Evolutionary conservation across 1,140 invertebrate species (phyloP), one percentile per base, ranked within the genome.

Genomic region (Rhizoglyphus robini): DNA sequence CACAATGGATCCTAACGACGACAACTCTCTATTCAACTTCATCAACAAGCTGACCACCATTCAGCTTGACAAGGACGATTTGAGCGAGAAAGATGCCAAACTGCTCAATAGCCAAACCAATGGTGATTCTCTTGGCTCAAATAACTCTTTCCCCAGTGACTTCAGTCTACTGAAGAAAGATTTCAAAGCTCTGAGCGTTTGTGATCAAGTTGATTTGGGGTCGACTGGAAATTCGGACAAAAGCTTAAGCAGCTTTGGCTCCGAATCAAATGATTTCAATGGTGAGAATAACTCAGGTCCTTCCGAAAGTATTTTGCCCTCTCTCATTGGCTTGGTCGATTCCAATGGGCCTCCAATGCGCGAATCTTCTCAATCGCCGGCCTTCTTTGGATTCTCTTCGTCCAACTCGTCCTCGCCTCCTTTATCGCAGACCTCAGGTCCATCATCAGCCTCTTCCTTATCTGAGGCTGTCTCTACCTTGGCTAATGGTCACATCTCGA

Each of bases 391-490:
- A 29, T 60, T 60, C 27, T 60, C 58, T 13, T 38, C 58, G 29
- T 60, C 58, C 20, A 60, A 60, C 27, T 60, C 58, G 23, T 60
- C 58, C n/a, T 60, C 58, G 27, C 58, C 58, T 4, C 58, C 58
- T 27, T 27, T 60, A n/a, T 58, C 54, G n/a, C 54, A 58, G 54
- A 32, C 54, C 13, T 60, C 58, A 2, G 58, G 58, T 46, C 32
- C 58, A 34, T 60, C 58, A 60, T 60, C 58, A 18, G 32, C 58
- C 2, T 60, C 58, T 11, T 34, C 58, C 27, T 8, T n/a, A 20
- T 3, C 58, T 1, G 51, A 32, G 23, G 27, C 38, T 27, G n/a
- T 60, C n/a, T 3, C 32, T 34, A 46, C 2, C 5, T 11, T 11
- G 2, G n/a, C 48, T 25, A 51, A 51, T 51, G 20, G 15, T 46